These are phyloP conservation scores for Syngnathus acus DNA, from an alignment of 2,797 vertebrate genomes.

Conservation along the genomic window DNA sequence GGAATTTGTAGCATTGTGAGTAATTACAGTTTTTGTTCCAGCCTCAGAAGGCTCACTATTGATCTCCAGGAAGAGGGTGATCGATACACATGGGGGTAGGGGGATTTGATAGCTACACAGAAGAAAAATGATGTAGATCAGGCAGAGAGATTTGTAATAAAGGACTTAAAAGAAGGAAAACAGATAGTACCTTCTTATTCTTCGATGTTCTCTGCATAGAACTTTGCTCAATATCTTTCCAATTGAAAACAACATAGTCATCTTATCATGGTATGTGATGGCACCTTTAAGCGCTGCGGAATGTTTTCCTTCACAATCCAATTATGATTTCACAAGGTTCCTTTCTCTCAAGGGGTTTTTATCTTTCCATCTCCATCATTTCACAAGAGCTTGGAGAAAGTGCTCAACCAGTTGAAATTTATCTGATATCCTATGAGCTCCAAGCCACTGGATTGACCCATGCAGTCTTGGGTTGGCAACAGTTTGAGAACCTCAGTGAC, in stretches of 20 bases:
- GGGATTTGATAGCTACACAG: constrained; percentile 64
- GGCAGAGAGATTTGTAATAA: constrained; percentile 63
- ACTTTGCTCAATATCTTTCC: constrained; percentile 4
- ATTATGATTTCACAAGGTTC: constrained; percentile 9
- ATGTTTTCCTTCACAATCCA: constrained; percentile 7
- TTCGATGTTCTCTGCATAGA: constrained; percentile 17
- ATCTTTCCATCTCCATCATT: constrained; percentile 20
- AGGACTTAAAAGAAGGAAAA: constrained; percentile 53
- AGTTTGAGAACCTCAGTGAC: too few species aligned
- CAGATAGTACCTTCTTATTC: constrained; percentile 16
- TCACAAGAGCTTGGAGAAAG: constrained; percentile 22
- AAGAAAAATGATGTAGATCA: constrained; percentile 69
- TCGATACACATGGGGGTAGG: constrained; percentile 66
- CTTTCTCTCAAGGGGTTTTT: constrained; percentile 4
- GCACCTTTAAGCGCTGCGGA: background rate
- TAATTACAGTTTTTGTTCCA: constrained; percentile 72
- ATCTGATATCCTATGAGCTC: constrained; percentile 35
- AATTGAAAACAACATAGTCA: background rate
- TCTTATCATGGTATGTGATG: background rate
- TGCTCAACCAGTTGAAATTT: constrained; percentile 30
- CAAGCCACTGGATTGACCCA: constrained; percentile 46
- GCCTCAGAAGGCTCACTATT: constrained; percentile 66
- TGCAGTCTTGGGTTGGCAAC: constrained; percentile 31
- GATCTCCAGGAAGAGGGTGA: constrained; percentile 62
- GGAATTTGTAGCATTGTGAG: constrained; percentile 74